These are phyloP conservation scores for Petaurus breviceps DNA, from an alignment of 2,113 vertebrate genomes.

Conservation along the genomic window DNA sequence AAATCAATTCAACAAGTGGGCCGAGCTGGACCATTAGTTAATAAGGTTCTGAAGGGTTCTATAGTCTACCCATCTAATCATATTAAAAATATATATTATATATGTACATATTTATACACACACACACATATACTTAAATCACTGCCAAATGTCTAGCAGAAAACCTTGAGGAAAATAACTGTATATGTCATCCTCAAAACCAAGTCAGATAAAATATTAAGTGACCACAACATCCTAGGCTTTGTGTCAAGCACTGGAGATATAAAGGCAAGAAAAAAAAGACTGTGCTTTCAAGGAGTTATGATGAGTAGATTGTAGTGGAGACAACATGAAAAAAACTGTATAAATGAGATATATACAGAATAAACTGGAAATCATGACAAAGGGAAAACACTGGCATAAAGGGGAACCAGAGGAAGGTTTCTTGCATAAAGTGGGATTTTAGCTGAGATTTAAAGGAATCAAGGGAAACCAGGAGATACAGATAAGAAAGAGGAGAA, in stretches of 20 bases:
- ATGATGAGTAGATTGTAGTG: background rate
- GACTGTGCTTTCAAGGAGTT: background rate
- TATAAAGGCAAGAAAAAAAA: background rate
- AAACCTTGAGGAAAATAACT: background rate
- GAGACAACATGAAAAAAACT: background rate
- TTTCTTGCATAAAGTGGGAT: background rate
- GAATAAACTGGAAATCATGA: background rate
- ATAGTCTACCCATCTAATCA: background rate
- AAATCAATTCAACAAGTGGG: background rate
- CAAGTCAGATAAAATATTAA: background rate
- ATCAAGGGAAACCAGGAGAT: background rate
- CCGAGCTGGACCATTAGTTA: background rate
- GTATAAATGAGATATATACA: background rate
- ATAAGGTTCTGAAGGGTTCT: background rate
- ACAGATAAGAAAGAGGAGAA: background rate
- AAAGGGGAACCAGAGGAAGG: background rate
- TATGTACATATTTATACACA: background rate
- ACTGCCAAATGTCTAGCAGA: background rate
- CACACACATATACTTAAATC: background rate
- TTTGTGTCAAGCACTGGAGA: background rate
- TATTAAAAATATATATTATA: background rate
- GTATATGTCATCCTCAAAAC: background rate
- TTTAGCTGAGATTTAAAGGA: background rate
- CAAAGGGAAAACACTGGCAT: background rate
- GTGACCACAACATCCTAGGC: background rate